Evolutionary conservation across 1,140 invertebrate genomes (phyloP).

Genomic region (Scaptomyza montana): DNA sequence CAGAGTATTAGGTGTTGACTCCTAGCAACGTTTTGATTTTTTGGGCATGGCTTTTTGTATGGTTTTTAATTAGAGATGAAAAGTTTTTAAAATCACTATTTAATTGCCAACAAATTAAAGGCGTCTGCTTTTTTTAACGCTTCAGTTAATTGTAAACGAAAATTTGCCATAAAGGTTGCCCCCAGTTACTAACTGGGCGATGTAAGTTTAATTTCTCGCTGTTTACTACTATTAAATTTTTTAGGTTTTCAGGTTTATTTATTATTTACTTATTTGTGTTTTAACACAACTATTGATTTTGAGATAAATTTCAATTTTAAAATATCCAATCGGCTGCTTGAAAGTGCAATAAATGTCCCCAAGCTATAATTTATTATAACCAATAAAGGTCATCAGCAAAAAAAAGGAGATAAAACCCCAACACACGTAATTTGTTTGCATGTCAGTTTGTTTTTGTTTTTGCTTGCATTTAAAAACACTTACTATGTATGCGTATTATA

Average conservation of each 20-base stretch:
- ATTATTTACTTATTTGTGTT: neutral
- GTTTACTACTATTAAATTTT: neutral
- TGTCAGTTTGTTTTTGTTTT: neutral
- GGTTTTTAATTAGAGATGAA: constrained; percentile 47
- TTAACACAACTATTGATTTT: neutral
- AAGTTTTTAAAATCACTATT: constrained; percentile 55
- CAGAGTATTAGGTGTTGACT: neutral
- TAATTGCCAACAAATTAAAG: constrained; percentile 39
- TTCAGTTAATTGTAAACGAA: constrained; percentile 39
- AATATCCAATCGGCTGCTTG: too few relatives aligned
- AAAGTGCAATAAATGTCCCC: too few relatives aligned
- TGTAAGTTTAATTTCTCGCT: neutral
- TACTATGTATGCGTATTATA: neutral
- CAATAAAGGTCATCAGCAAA: too few relatives aligned
- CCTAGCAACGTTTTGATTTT: constrained; percentile 4
- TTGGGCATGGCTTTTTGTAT: neutral
- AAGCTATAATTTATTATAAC: too few relatives aligned
- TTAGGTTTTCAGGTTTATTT: too few relatives aligned
- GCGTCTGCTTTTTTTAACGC: constrained; percentile 46
- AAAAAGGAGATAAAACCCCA: too few relatives aligned
- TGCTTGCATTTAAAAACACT: neutral
- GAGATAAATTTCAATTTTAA: neutral
- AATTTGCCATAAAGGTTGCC: constrained; percentile 17
- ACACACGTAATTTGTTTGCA: too few relatives aligned
- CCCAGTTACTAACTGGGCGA: neutral